A percentile compares a stretch with the other conserved stretches of the same genome.
phyloP scores from a whole-genome alignment of 2,113 vertebrate genomes.

The Apaloderma vittatum region DNA sequence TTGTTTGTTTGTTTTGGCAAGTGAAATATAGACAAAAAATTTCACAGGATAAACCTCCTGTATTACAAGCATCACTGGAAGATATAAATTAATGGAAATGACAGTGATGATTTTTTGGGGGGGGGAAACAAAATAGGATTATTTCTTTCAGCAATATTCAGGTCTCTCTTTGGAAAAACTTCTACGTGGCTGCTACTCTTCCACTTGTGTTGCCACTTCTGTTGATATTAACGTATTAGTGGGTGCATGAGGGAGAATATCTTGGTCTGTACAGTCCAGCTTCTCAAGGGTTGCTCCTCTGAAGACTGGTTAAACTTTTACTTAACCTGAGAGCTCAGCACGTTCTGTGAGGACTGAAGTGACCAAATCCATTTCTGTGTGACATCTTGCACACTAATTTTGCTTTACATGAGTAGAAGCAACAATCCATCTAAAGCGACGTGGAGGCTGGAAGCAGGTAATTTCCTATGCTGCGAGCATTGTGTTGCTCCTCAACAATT shows the following conservation, averaged over 20 bases:
- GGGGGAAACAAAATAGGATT: fast-evolving
- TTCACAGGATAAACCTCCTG: background rate
- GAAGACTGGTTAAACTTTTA: background rate
- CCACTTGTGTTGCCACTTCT: background rate
- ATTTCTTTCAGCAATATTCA: background rate
- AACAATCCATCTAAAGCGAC: background rate
- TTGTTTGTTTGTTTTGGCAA: background rate
- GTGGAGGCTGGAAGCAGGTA: background rate
- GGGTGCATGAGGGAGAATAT: background rate
- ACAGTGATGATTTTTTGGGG: too few relatives aligned
- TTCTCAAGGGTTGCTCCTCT: background rate
- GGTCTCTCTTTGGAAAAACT: background rate
- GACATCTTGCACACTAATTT: background rate
- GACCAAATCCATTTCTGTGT: background rate
- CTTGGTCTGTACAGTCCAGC: background rate
- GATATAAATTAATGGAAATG: background rate
- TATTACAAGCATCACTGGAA: background rate
- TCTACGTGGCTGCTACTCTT: background rate
- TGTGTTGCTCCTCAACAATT: background rate
- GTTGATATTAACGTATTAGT: background rate
- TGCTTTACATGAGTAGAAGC: background rate
- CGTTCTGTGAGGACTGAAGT: background rate
- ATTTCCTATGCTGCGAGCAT: background rate
- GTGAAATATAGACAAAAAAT: fast-evolving
- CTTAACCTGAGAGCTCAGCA: background rate